A percentile compares a stretch with the other conserved stretches of the same genome.
These are phyloP conservation scores for Vultur gryphus DNA, from an alignment of 2,797 vertebrate genomes.

Conservation along the genomic window DNA sequence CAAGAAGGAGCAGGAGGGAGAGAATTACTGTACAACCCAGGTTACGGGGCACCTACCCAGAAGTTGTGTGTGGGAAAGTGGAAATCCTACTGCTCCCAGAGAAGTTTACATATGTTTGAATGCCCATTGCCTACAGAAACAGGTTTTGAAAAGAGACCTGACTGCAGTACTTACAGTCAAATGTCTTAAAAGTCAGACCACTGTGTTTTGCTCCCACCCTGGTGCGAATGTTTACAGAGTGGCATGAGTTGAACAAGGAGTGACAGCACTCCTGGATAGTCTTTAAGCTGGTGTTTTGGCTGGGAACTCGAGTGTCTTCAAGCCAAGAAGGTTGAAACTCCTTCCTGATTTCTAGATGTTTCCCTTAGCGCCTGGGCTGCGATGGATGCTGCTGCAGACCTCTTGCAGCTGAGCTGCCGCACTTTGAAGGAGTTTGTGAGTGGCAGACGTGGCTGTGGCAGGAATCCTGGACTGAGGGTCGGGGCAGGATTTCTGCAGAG, in stretches of 20 bases:
- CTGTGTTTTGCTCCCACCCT: neutral
- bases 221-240: neutral
- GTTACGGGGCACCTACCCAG: neutral
- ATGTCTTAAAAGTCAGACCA: neutral
- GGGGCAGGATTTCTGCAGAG: neutral
- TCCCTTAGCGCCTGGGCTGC: accelerated
- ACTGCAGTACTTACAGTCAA: neutral
- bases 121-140: neutral
- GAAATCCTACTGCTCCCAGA: neutral
- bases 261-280: neutral
- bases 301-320: neutral
- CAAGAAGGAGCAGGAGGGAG: neutral
- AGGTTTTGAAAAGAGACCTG: neutral
- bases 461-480: neutral
- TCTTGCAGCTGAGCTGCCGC: neutral
- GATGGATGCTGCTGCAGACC: neutral
- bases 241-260: neutral
- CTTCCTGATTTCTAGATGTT: neutral
- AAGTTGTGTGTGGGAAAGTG: neutral
- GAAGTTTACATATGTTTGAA: neutral
- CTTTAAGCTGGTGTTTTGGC: neutral
- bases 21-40: neutral
- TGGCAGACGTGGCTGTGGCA: neutral
- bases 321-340: neutral
- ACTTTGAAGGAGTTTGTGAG: neutral